Base-by-base conservation (phyloP, 1,140 invertebrate genomes). In the Solen grandis region DNA sequence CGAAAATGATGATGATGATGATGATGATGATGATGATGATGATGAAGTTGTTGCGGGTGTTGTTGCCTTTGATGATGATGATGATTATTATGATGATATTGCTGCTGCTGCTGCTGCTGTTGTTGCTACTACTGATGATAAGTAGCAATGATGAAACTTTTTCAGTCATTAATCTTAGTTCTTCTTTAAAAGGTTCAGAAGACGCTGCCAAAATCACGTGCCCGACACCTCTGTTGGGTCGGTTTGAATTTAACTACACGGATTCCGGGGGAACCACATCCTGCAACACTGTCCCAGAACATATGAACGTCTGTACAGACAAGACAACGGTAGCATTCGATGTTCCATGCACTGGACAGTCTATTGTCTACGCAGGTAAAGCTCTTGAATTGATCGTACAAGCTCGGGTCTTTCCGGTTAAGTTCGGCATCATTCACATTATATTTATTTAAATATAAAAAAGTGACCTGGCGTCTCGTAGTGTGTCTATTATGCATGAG, bases 221-320 rank as follows among this genome's bases (percentile, higher is more conserved):
- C 52, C 74, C 74, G 13, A 31, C 46, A 14, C 38, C 46, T 33
- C 25, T 76, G 16, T 62, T 35, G 2, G 74, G 74, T 0, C 35
- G 52, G 29, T 76, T 76, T 22, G 74, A 76, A 13, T 76, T 55
- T 29, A 60, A 59, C 22, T 65, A 65, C 31, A 76, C 63, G 16
- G 31, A 54, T 25, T 25, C 60, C 27, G 33, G 19, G 13, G 60
- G 60, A 0, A 66, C 62, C 1, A 29, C 13, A 16, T 41, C 27
- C 0, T 76, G 74, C 31, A 65, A 76, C 33, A 62, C 65, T 33
- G 36, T 54, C 3, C 14, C 1, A 5, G 60, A 76, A 38, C 74
- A 76, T 29, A 65, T 76, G 74, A 57, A 76, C 41, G 74, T 65
- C 8, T 76, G 74, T 35, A 66, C 74, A 33, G 74, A 76, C 35